Evolutionary conservation across 2,888 invertebrate species (phyloP).

Genomic region (Polyommatus iphigenia): DNA sequence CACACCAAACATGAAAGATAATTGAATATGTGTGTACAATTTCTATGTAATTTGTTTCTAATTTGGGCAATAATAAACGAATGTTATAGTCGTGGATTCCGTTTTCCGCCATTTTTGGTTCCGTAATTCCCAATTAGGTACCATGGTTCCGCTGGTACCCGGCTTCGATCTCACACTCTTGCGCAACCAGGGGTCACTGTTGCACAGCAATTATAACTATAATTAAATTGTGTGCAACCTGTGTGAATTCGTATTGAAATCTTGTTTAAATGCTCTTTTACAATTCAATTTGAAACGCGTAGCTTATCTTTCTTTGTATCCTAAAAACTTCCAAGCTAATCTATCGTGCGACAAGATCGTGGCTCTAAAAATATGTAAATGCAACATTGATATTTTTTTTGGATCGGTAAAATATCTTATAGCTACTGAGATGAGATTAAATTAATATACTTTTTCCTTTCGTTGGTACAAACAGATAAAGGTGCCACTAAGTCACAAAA

Average conservation of each 20-base stretch:
- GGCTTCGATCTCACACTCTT: slow-evolving; percentile 69
- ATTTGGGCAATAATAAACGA: background rate
- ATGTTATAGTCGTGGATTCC: background rate
- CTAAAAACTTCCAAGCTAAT: background rate
- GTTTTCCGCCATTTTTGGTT: background rate
- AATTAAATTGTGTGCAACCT: slow-evolving; percentile 31
- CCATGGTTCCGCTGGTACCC: slow-evolving; percentile 64
- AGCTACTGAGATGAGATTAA: background rate
- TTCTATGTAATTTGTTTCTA: background rate
- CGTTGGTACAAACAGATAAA: background rate
- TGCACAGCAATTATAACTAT: slow-evolving; percentile 44
- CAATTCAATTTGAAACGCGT: background rate
- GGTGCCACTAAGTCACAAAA: background rate
- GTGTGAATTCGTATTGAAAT: slow-evolving; percentile 30
- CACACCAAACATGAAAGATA: background rate
- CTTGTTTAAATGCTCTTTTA: slow-evolving; percentile 4
- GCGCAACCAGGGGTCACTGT: slow-evolving; percentile 53
- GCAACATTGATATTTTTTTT: background rate
- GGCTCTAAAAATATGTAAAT: background rate
- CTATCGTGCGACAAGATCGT: background rate
- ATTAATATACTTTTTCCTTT: background rate
- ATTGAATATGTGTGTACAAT: background rate
- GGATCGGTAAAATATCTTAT: background rate
- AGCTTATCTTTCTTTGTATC: background rate
- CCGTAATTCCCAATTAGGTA: background rate